These are phyloP conservation scores for Paramormyrops kingsleyae DNA, from an alignment of 2,113 vertebrate species.

Conservation along the genomic window DNA sequence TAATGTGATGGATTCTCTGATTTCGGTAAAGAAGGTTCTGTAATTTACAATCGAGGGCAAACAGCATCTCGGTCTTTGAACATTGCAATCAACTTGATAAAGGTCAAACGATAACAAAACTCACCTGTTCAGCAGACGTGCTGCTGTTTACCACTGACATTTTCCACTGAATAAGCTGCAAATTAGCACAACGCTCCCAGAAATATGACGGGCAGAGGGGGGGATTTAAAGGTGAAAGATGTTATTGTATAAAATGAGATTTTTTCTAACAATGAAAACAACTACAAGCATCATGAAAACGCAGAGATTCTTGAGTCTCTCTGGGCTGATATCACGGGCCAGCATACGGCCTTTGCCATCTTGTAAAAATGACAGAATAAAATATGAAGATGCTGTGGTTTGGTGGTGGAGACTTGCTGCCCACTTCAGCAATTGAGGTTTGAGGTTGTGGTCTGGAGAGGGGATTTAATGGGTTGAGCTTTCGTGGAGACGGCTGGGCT, in stretches of 20 bases:
- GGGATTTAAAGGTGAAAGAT: neutral
- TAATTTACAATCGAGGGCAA: constrained; percentile 1
- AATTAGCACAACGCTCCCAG: constrained; percentile 1
- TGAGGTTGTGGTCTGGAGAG: constrained; percentile 1
- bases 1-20: neutral
- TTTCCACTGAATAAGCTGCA: neutral
- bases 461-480: constrained; percentile 7
- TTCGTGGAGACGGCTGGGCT: neutral
- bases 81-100: constrained; percentile 1
- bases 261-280: constrained; percentile 1
- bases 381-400: neutral
- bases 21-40: neutral
- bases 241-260: neutral
- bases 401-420: neutral
- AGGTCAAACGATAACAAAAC: constrained; percentile 4
- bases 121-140: neutral
- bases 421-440: neutral
- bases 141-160: neutral
- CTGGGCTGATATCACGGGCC: neutral
- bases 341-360: neutral
- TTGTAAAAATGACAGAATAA: neutral
- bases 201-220: neutral
- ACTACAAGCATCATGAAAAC: neutral
- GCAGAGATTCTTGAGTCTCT: neutral
- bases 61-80: neutral